These are phyloP conservation scores for Epinotia ramella DNA, from an alignment of 2,888 invertebrate species.

Conservation along the genomic window DNA sequence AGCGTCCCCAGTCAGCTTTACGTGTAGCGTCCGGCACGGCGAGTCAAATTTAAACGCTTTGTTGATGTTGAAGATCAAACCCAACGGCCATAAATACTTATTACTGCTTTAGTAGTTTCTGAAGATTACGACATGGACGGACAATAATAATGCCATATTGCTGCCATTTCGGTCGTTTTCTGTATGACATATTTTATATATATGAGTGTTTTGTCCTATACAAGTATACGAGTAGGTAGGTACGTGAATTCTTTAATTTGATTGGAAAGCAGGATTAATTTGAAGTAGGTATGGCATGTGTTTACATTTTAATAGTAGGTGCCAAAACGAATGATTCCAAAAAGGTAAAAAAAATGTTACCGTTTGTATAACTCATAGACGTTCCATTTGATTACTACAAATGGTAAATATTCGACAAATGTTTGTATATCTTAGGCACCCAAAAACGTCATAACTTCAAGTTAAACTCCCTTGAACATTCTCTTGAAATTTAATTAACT, in stretches of 20 bases:
- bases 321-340: not conserved
- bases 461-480: slow-evolving; percentile 25
- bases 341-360: not conserved
- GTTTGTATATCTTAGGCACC: not conserved
- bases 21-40: slow-evolving; percentile 30
- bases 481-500: slow-evolving; percentile 40
- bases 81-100: slow-evolving; percentile 14
- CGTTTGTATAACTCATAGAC: not conserved
- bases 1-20: slow-evolving; percentile 49
- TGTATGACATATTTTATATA: not conserved
- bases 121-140: slow-evolving; percentile 11
- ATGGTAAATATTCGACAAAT: not conserved
- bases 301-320: not conserved
- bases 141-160: not conserved
- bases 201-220: not conserved
- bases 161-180: not conserved
- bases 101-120: slow-evolving; percentile 27
- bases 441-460: slow-evolving; percentile 15
- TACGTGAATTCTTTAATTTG: not conserved
- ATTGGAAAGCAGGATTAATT: too few species aligned
- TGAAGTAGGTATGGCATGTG: not conserved
- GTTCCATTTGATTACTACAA: not conserved
- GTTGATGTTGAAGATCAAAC: slow-evolving; percentile 28
- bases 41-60: slow-evolving; percentile 41
- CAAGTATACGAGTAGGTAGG: too few species aligned